Conservation (phyloP, 2,113 vertebrate genomes). For the Vulpes vulpes region DNA sequence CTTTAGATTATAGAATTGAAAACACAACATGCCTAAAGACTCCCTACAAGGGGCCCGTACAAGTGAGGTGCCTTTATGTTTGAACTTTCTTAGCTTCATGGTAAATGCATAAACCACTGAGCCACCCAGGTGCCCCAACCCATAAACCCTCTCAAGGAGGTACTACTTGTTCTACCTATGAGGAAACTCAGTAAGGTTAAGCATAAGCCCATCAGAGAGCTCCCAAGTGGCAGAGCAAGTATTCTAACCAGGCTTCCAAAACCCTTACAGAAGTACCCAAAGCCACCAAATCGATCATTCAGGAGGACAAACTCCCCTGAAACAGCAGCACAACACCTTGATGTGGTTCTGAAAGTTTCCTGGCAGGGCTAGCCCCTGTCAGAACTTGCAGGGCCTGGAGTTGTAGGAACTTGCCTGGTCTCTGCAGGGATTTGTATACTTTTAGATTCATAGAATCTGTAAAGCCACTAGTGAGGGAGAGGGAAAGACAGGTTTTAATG, state of each 20-base stretch:
- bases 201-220: not conserved
- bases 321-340: not conserved
- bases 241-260: not conserved
- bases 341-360: constrained; percentile 4
- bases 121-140: not conserved
- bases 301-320: not conserved
- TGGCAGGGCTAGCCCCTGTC: not conserved
- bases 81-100: not conserved
- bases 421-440: not conserved
- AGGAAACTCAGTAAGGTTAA: not conserved
- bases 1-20: not conserved
- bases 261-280: not conserved
- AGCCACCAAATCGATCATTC: not conserved
- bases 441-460: not conserved
- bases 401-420: not conserved
- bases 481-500: constrained; percentile 24
- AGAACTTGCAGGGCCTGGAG: not conserved
- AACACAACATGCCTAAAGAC: not conserved
- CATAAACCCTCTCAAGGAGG: not conserved
- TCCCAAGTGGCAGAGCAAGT: not conserved
- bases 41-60: not conserved
- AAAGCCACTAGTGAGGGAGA: not conserved
- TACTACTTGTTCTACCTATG: not conserved
- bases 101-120: not conserved
- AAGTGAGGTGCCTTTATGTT: not conserved